A percentile compares a stretch with the other conserved stretches of the same genome.
Conservation (phyloP, 2,888 invertebrate species). For the Calameuta idolon region DNA sequence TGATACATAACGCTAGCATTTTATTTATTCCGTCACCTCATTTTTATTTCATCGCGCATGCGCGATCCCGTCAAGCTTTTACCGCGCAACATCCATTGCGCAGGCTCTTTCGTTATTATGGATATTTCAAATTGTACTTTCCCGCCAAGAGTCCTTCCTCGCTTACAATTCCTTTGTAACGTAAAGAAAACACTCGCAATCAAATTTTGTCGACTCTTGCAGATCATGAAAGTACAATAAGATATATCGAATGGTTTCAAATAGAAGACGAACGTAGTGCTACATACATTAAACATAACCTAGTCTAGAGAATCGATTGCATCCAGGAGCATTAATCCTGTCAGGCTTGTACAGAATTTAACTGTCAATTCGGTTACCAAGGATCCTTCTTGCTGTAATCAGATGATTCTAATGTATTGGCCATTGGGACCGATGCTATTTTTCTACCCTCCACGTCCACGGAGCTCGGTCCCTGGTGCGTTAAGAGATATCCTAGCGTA, state of each 20-base stretch:
- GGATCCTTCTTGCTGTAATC: not conserved
- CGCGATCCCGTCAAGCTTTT: not conserved
- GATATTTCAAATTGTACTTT: not conserved
- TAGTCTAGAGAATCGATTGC: not conserved
- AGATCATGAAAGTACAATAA: not conserved
- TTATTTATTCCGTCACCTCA: conserved; percentile 38
- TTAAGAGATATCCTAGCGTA: not conserved
- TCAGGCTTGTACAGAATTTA: not conserved
- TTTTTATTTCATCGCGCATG: not conserved
- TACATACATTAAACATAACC: not conserved
- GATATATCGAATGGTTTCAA: not conserved
- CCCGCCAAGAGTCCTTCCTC: not conserved
- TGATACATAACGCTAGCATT: conserved; percentile 38
- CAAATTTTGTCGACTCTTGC: not conserved
- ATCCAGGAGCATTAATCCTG: not conserved
- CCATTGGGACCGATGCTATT: conserved; percentile 16
- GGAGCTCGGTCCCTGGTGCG: conserved; percentile 8
- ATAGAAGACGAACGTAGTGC: not conserved
- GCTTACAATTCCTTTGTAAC: not conserved
- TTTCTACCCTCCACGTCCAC: conserved; percentile 19
- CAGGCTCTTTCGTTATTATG: not conserved
- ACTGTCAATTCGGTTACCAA: not conserved
- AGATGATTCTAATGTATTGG: not conserved
- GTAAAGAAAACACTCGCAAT: not conserved
- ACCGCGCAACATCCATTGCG: not conserved